Base-by-base conservation (phyloP, 2,888 invertebrate species). In the Lithophane leautieri region DNA sequence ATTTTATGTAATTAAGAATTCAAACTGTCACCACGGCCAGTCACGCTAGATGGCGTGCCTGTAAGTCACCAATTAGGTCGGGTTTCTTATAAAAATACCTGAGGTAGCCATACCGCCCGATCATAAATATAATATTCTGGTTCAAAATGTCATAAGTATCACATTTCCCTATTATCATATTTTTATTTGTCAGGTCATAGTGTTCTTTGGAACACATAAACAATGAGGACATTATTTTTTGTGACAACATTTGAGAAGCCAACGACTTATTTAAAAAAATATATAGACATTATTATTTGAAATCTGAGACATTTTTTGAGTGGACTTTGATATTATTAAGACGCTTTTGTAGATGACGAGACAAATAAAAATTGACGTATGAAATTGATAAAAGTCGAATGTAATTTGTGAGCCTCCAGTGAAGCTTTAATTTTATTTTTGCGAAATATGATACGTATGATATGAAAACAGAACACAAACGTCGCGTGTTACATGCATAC, bases 1-100 rank as follows among this genome's bases (percentile, higher is more conserved):
- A 92, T 89, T 92, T 92, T 89, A 91, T 86, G 89, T 91, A 92
- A 93, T 93, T 93, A 93, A 92, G 91, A 91, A 92, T 93, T 89
- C 89, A 89, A 89, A 92, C 90, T 93, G 93, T 93, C 94, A 94
- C 93, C 92, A 90, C 88, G 77, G 84, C 81, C 79, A 84, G 92
- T 91, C 93, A 93, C 93, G 93, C 93, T 88, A 90, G 70, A 81
- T 93, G 85, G 93, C 94, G 93, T 93, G 93, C 88, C 86, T 75
- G 82, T 88, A 86, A 86, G 88, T 90, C 89, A 89, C 91, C 91
- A 94, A 94, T 93, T 93, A 93, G 90, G 82, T 87, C 70, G 84
- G 86, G 86, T 89, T 92, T 91, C 92, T 92, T 92, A 89, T 88
- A 87, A 88, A 89, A 89, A 89, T 85, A 86, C 73, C 62, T 52